These are phyloP conservation scores for Drosophila incognita DNA, from an alignment of 2,888 invertebrate genomes.

Conservation along the genomic window DNA sequence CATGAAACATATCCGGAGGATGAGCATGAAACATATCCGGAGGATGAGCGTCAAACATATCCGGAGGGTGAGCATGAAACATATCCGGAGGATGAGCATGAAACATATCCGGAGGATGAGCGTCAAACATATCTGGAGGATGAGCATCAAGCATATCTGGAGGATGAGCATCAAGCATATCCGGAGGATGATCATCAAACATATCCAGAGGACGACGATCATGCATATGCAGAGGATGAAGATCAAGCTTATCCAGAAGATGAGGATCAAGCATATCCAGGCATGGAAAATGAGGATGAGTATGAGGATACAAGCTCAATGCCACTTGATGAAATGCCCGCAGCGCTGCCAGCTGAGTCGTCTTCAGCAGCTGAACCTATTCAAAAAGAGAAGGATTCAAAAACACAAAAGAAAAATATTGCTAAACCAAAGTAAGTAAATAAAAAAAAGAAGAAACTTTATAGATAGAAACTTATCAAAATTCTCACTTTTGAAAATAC, in stretches of 20 bases:
- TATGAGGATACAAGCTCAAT: background rate
- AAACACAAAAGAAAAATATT: conserved; percentile 7
- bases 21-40: background rate
- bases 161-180: background rate
- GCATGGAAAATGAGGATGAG: background rate
- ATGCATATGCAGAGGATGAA: background rate
- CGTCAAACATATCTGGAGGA: background rate
- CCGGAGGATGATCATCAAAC: background rate
- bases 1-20: background rate
- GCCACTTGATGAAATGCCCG: background rate
- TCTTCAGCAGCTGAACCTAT: background rate
- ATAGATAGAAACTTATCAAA: background rate
- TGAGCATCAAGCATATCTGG: background rate
- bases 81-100: background rate
- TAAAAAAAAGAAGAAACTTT: background rate
- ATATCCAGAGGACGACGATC: background rate
- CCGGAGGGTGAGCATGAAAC: background rate
- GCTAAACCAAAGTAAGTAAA: conserved; percentile 32
- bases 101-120: background rate
- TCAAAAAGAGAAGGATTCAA: background rate
- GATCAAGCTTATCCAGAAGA: background rate
- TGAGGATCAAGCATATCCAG: background rate
- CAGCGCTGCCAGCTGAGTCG: background rate
- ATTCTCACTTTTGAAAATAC: background rate
- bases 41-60: conserved; percentile 1